These are phyloP conservation scores for Trigoniulus corallinus DNA, from an alignment of 1,140 invertebrate species.

Conservation along the genomic window DNA sequence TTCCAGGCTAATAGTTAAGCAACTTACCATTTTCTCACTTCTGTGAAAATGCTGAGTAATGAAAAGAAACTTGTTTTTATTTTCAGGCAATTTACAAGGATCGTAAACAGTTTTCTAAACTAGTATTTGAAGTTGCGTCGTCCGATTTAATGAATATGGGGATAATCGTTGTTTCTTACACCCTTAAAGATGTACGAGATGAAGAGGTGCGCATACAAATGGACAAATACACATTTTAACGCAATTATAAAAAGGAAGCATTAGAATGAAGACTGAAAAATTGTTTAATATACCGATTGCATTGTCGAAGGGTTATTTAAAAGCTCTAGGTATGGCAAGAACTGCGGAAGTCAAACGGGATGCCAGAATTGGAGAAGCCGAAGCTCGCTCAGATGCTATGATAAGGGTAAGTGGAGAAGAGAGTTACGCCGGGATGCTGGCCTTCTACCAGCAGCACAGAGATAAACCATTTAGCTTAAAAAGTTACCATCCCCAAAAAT, in stretches of 20 bases:
- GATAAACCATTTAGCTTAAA: too few species aligned
- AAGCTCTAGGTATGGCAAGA: conserved; percentile 84
- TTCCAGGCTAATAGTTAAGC: too few species aligned
- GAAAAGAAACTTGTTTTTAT: too few species aligned
- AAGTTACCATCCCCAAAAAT: too few species aligned
- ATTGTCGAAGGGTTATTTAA: conserved; percentile 66
- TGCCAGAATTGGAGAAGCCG: conserved; percentile 87
- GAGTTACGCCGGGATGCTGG: too few species aligned
- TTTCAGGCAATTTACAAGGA: conserved; percentile 33
- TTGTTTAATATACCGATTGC: conserved; percentile 23
- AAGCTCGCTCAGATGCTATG: conserved; percentile 71
- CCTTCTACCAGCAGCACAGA: too few species aligned
- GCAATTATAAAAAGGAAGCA: not conserved
- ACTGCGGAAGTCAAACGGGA: conserved; percentile 94
- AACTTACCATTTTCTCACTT: too few species aligned
- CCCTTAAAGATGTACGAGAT: conserved; percentile 31
- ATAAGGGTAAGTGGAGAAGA: conserved; percentile 50
- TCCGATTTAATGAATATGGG: conserved; percentile 33
- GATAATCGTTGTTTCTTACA: conserved; percentile 31
- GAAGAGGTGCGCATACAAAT: conserved; percentile 22
- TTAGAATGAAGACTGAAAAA: conserved; percentile 23
- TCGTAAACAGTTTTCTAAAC: conserved; percentile 31
- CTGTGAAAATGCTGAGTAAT: too few species aligned
- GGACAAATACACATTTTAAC: not conserved
- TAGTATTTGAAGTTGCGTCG: conserved; percentile 30